Percentiles rank a stretch among this genome's conserved stretches.
phyloP scores from a whole-genome alignment of 2,888 invertebrate species.

The Rhimphoctona megacephalus region DNA sequence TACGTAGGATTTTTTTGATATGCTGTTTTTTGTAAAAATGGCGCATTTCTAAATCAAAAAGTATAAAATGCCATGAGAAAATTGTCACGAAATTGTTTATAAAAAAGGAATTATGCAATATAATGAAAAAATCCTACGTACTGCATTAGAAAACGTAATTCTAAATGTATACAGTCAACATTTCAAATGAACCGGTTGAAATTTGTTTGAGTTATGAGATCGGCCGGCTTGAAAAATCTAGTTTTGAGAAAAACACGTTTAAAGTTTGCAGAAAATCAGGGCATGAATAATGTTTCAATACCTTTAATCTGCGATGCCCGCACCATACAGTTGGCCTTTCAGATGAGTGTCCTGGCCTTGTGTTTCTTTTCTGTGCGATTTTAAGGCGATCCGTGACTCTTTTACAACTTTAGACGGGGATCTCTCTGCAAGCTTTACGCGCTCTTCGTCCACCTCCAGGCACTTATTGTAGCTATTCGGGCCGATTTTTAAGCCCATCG shows the following conservation, averaged over 20 bases:
- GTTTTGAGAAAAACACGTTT: slow-evolving; percentile 6
- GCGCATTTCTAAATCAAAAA: too few species aligned
- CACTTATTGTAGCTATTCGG: slow-evolving; percentile 60
- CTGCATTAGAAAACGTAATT: background rate
- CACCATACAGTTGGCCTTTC: too few species aligned
- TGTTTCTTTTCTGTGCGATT: too few species aligned
- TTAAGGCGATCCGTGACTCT: too few species aligned
- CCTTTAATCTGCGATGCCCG: too few species aligned
- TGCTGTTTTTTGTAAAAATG: too few species aligned
- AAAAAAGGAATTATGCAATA: background rate
- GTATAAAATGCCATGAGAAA: too few species aligned
- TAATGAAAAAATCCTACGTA: background rate
- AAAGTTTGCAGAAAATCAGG: too few species aligned
- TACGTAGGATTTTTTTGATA: too few species aligned
- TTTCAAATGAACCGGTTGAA: slow-evolving; percentile 3
- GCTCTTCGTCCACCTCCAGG: slow-evolving; percentile 61
- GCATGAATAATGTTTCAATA: too few species aligned
- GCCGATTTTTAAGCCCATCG: slow-evolving; percentile 62
- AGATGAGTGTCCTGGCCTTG: too few species aligned
- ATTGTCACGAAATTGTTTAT: background rate
- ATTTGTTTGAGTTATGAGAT: background rate
- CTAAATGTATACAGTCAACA: background rate
- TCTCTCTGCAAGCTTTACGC: slow-evolving; percentile 62
- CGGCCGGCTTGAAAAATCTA: background rate
- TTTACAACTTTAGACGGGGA: slow-evolving; percentile 40